phyloP scores from a whole-genome alignment of 1,140 invertebrate genomes.

The Octopus bimaculoides region DNA sequence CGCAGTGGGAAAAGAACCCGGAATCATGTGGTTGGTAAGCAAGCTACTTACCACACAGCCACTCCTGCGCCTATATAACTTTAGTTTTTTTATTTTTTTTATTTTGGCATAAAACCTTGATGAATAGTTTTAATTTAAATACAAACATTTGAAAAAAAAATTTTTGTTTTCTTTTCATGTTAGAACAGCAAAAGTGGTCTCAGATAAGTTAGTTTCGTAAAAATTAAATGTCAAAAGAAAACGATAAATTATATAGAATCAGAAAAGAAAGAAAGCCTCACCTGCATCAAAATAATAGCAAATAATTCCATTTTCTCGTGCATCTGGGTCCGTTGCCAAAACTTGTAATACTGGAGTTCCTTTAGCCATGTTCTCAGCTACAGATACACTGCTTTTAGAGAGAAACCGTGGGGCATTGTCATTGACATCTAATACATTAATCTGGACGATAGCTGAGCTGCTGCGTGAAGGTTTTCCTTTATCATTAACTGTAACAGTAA shows the following conservation, averaged over 20 bases:
- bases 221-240: too few relatives aligned
- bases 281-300: slow-evolving; percentile 36
- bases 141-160: neutral
- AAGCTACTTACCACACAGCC: too few relatives aligned
- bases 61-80: too few relatives aligned
- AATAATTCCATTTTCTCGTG: slow-evolving; percentile 46
- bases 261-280: slow-evolving; percentile 17
- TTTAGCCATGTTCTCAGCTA: slow-evolving; percentile 78
- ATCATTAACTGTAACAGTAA: slow-evolving; percentile 82
- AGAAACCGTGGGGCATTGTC: slow-evolving; percentile 84
- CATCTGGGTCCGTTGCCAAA: slow-evolving; percentile 91
- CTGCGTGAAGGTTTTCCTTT: slow-evolving; percentile 75
- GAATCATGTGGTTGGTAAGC: too few relatives aligned
- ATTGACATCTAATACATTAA: slow-evolving; percentile 82
- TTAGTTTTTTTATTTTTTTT: too few relatives aligned
- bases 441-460: slow-evolving; percentile 68
- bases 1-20: too few relatives aligned
- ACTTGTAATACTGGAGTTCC: slow-evolving; percentile 90
- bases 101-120: too few relatives aligned
- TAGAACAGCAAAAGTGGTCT: neutral
- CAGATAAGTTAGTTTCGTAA: neutral
- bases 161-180: neutral
- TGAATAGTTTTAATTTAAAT: too few relatives aligned
- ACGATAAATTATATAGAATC: too few relatives aligned
- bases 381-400: slow-evolving; percentile 24